Percentiles rank a stretch among this genome's conserved stretches.
These are phyloP conservation scores for Stichodactyla mertensii DNA, from an alignment of 64 coral and sea anemone genomes.

Conservation along the genomic window DNA sequence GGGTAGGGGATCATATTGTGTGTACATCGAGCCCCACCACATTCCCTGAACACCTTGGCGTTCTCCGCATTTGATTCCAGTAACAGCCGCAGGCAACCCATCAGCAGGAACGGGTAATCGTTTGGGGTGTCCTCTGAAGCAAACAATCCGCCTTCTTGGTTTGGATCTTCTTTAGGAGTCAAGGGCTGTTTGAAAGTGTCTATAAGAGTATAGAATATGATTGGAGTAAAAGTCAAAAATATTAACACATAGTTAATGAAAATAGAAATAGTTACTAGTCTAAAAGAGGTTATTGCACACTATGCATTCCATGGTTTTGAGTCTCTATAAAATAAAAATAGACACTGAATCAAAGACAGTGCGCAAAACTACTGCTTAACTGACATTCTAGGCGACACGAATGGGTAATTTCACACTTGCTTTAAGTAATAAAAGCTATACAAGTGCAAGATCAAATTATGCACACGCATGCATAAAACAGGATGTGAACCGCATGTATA, in stretches of 20 bases:
- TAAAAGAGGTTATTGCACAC: too few species aligned
- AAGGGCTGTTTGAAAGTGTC: neutral
- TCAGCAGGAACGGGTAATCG: constrained; percentile 86
- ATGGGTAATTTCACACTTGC: too few species aligned
- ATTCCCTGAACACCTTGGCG: constrained; percentile 82
- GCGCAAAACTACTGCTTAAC: too few species aligned
- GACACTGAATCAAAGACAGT: too few species aligned
- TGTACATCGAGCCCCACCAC: constrained; percentile 80
- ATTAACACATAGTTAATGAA: neutral
- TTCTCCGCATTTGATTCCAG: constrained; percentile 74
- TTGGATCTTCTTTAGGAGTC: neutral
- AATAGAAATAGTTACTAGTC: too few species aligned
- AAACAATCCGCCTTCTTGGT: constrained; percentile 18
- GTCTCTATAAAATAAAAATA: too few species aligned
- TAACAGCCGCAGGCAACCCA: constrained; percentile 86
- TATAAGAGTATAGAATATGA: neutral
- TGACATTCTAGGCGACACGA: too few species aligned
- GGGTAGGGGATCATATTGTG: constrained; percentile 81
- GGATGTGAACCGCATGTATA: too few species aligned
- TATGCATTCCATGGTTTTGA: too few species aligned
- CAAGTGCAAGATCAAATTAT: too few species aligned
- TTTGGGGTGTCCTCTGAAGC: constrained; percentile 3
- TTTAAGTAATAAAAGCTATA: too few species aligned
- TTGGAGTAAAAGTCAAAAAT: neutral
- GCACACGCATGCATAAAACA: too few species aligned